These are phyloP conservation scores for Stramonita haemastoma DNA, from an alignment of 2,888 invertebrate genomes.

Conservation along the genomic window DNA sequence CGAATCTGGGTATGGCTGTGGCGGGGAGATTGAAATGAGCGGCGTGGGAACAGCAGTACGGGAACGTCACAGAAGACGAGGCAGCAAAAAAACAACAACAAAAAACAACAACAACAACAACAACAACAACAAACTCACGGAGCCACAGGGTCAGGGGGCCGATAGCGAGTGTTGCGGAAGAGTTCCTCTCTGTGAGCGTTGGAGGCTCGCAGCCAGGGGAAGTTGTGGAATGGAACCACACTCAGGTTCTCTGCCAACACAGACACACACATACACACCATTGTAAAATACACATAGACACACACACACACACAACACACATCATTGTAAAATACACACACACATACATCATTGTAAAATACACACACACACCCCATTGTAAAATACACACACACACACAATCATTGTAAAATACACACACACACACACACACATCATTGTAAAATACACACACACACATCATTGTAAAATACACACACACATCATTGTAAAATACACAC, in stretches of 20 bases:
- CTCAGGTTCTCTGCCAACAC: slow-evolving; percentile 37
- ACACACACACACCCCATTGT: neutral
- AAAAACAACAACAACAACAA: no score
- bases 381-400: neutral
- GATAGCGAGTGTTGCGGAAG: slow-evolving; percentile 28
- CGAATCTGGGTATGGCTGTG: no score
- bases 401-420: neutral
- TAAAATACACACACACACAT: neutral
- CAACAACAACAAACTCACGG: slow-evolving; percentile 16
- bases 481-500: no score
- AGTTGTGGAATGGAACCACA: slow-evolving; percentile 52
- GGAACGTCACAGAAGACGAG: no score
- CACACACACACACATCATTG: no score
- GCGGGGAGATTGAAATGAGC: no score
- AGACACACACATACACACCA: neutral
- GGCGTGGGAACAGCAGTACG: no score
- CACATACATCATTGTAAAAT: no score
- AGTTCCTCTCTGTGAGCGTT: slow-evolving; percentile 14
- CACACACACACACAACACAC: neutral
- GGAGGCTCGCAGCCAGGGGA: slow-evolving; percentile 43
- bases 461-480: no score
- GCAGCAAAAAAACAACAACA: no score
- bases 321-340: neutral
- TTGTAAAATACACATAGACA: no score
- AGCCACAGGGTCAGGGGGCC: slow-evolving; percentile 42